Base-by-base conservation (phyloP, 1,140 invertebrate genomes). In the Drosophila fuyamai region DNA sequence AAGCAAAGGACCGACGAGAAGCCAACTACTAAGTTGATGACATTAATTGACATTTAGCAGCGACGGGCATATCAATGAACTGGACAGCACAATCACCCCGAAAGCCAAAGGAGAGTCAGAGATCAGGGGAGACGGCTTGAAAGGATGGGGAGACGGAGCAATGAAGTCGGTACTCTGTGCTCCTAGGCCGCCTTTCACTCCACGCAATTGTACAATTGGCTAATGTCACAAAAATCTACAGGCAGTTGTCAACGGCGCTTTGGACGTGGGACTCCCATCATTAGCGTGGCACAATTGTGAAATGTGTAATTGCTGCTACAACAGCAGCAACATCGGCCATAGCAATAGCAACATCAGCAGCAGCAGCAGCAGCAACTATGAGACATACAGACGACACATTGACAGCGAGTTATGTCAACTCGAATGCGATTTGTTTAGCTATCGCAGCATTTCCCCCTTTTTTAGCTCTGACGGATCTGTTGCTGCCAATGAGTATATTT, bases 1-100 rank as follows among this genome's bases (percentile, higher is more conserved):
- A 65, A 47, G 72, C 76, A 84, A 70, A 16, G 65, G 27, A 46
- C 27, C 14, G 44, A 50, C 29, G 44, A 71, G 43, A 68, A 58
- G 66, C 51, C 68, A 72, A 58, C 68, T 72, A 71, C 67, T 71
- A 71, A 72, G 85, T 84, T 84, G 84, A 89, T 89, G 84, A 89
- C 84, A 89, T 89, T 89, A 89, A 89, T 89, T 89, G 84, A 89
- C 84, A 89, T 89, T 89, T 89, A 89, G 84, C 84, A 72, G 84
- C 77, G 81, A 84, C 84, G 84, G 76, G 84, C 84, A 88, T 88
- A 89, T 88, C 84, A 88, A 89, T 89, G 77, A 66, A 68, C 80
- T 66, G 84, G 84, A 88, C 83, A 88, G 83, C 83, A 89, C 83
- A 89, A 88, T 89, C 83, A 88, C 76, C 83, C 72, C 83, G 29